phyloP scores from a whole-genome alignment of 2,113 vertebrate species.

The Puntigrus tetrazona region DNA sequence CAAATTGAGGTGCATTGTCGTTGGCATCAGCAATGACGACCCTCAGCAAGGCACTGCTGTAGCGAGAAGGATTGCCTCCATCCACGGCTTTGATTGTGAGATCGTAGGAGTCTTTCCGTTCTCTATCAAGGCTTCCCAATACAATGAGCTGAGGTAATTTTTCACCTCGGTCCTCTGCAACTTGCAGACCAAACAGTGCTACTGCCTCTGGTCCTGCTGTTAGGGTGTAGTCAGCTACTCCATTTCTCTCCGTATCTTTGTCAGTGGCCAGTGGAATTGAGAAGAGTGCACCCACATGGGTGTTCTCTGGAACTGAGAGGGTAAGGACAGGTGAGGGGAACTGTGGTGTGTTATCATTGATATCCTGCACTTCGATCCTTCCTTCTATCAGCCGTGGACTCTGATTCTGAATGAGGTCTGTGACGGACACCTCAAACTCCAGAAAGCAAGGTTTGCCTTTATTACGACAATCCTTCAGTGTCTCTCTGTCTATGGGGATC shows the following conservation, averaged over 20 bases:
- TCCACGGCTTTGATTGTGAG: conserved; percentile 97
- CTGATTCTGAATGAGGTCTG: conserved; percentile 86
- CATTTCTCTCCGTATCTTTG: conserved; percentile 88
- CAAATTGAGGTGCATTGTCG: conserved; percentile 92
- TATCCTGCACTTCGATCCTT: conserved; percentile 93
- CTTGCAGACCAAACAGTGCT: conserved; percentile 92
- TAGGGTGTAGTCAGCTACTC: conserved; percentile 91
- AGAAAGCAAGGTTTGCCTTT: conserved; percentile 88
- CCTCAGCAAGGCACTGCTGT: conserved; percentile 92
- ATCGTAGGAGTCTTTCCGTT: conserved; percentile 95
- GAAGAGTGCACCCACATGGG: conserved; percentile 88
- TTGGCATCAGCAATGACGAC: conserved; percentile 94
- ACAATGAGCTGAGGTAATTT: conserved; percentile 96
- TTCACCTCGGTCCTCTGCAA: conserved; percentile 93
- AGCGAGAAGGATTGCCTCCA: conserved; percentile 88
- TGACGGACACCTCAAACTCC: conserved; percentile 98
- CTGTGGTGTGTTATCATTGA: conserved; percentile 98
- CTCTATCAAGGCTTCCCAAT: conserved; percentile 91
- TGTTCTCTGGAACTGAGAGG: conserved; percentile 93
- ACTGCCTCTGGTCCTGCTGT: conserved; percentile 86
- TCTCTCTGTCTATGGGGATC: conserved; percentile 94
- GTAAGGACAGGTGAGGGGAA: conserved; percentile 92
- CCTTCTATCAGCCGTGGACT: conserved; percentile 92
- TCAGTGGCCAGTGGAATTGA: conserved; percentile 92
- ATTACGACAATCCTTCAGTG: conserved; percentile 86